These are phyloP conservation scores for Scalopus aquaticus DNA, from an alignment of 2,113 vertebrate species.

Conservation along the genomic window DNA sequence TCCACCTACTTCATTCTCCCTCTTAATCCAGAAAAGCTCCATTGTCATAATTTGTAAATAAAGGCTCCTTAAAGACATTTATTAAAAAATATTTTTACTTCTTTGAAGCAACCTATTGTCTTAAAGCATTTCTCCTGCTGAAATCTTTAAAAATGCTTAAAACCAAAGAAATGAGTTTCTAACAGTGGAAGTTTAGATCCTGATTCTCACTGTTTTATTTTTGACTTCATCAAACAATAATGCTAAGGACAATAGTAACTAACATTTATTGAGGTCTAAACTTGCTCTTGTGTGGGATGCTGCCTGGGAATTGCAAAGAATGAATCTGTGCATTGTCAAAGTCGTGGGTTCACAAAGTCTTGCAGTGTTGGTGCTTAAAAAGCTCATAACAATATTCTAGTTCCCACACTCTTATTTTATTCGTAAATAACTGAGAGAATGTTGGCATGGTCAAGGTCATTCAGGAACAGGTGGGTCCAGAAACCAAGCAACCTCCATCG, in stretches of 20 bases:
- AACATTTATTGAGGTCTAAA: neutral
- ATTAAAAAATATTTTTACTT: neutral
- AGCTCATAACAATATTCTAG: neutral
- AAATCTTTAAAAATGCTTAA: slow-evolving; percentile 17
- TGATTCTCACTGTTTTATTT: neutral
- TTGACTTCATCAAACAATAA: neutral
- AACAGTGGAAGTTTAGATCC: neutral
- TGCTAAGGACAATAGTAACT: neutral
- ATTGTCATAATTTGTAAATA: neutral
- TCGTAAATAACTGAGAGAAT: neutral
- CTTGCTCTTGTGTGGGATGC: neutral
- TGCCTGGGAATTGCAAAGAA: neutral
- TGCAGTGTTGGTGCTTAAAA: neutral
- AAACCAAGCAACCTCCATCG: neutral
- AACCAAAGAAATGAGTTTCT: neutral
- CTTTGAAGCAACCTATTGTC: neutral
- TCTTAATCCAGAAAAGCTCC: neutral
- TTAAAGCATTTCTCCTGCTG: neutral
- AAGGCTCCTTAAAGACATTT: neutral
- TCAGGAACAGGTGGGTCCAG: neutral
- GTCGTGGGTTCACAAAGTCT: neutral
- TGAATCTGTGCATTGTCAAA: neutral
- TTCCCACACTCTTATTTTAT: neutral
- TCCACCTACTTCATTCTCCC: fast-evolving
- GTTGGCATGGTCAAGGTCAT: neutral